A percentile compares a stretch with the other conserved stretches of the same genome.
phyloP scores from a whole-genome alignment of 2,113 vertebrate species.

The Puntigrus tetrazona region DNA sequence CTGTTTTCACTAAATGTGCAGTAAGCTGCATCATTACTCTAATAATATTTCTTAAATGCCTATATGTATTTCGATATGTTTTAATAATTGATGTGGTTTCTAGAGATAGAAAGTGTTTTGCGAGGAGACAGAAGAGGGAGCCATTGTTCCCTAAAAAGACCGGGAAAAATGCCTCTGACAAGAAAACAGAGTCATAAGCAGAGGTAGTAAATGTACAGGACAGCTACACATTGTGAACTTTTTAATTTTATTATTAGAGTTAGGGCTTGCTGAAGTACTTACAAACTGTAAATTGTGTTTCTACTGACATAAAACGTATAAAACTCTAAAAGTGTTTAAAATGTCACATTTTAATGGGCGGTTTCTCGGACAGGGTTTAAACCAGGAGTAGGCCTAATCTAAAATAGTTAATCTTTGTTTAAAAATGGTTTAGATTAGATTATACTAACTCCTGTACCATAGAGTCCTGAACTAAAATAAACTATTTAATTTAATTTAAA shows the following conservation, averaged over 20 bases:
- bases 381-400: too few relatives aligned
- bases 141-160: background rate
- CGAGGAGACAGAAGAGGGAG: slow-evolving; percentile 5
- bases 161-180: background rate
- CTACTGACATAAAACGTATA: too few relatives aligned
- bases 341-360: too few relatives aligned
- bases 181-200: background rate
- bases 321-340: background rate
- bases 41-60: background rate
- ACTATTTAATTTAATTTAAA: too few relatives aligned
- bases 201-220: background rate
- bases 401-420: too few relatives aligned
- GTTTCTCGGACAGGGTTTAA: too few relatives aligned
- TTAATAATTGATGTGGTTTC: background rate
- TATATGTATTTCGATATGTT: background rate
- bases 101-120: background rate
- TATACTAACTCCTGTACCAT: too few relatives aligned
- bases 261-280: too few relatives aligned
- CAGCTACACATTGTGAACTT: background rate
- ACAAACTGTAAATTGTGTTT: too few relatives aligned
- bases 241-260: background rate
- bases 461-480: too few relatives aligned
- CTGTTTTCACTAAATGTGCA: background rate
- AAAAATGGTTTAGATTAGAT: too few relatives aligned
- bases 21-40: background rate